Conservation (phyloP, 2,888 invertebrate species). For the Cloeon dipterum region DNA sequence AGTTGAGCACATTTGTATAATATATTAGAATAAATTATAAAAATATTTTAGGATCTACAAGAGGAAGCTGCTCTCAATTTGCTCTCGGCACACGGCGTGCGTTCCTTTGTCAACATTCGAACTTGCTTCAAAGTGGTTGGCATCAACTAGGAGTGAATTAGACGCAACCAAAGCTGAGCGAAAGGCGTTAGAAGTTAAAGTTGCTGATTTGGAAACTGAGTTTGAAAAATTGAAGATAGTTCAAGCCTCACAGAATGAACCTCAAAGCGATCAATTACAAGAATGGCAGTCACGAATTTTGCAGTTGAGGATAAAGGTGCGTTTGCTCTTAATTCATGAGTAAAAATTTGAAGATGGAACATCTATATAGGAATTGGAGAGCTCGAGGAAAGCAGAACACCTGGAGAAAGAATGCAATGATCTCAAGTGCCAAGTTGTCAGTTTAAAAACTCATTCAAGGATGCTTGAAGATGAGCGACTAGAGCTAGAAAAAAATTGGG, state of each 20-base stretch:
- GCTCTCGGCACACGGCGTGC: neutral
- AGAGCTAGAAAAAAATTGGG: neutral
- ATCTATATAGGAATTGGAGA: too few relatives aligned
- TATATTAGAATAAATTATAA: too few relatives aligned
- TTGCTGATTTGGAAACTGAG: neutral
- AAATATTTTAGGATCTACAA: too few relatives aligned
- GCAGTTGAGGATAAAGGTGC: too few relatives aligned
- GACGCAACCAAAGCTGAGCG: neutral
- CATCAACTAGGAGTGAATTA: neutral
- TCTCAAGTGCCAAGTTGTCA: too few relatives aligned
- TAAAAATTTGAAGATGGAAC: too few relatives aligned
- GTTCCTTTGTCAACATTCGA: neutral
- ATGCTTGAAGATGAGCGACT: neutral
- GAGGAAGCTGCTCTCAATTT: neutral
- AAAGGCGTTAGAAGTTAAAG: neutral
- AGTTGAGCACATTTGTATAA: too few relatives aligned
- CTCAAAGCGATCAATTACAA: too few relatives aligned
- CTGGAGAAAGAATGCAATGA: too few relatives aligned
- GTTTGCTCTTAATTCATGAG: too few relatives aligned
- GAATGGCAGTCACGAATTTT: too few relatives aligned
- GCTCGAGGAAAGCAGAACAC: too few relatives aligned
- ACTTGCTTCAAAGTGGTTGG: neutral
- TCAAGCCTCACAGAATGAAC: neutral
- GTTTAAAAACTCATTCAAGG: neutral
- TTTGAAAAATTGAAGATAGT: neutral